Conservation (phyloP, 2,888 invertebrate species). For the Ichneumoninae sp. region DNA sequence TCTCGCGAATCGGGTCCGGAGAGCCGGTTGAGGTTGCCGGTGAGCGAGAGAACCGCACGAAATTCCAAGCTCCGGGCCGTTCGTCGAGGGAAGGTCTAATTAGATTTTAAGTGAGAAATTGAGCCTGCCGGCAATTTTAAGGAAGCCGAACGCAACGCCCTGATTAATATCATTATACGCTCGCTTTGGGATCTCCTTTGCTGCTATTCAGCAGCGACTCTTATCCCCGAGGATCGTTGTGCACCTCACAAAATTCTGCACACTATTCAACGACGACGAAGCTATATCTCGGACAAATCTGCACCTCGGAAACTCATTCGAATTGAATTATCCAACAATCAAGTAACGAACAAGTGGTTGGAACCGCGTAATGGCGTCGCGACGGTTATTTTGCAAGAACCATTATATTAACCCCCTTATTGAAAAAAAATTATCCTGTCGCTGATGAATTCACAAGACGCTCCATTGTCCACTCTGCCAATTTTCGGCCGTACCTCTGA, state of each 20-base stretch:
- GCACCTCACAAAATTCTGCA: background rate
- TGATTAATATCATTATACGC: conserved; percentile 83
- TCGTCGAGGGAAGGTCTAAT: conserved; percentile 80
- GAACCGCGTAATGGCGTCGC: background rate
- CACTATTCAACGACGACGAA: background rate
- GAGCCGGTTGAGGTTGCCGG: conserved; percentile 40
- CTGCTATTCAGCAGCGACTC: conserved; percentile 54
- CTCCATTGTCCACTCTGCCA: conserved; percentile 48
- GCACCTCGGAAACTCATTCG: conserved; percentile 4
- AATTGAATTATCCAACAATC: conserved; percentile 22
- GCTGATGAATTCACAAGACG: conserved; percentile 44
- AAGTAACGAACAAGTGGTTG: background rate
- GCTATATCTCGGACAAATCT: background rate
- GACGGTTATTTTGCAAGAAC: background rate
- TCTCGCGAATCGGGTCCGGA: conserved; percentile 27
- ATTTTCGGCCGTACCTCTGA: conserved; percentile 32
- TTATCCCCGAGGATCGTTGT: conserved; percentile 12
- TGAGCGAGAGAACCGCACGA: conserved; percentile 65
- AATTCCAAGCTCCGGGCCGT: conserved; percentile 64
- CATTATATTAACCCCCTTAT: conserved; percentile 3
- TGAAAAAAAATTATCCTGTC: background rate
- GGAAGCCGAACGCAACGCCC: conserved; percentile 83
- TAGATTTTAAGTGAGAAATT: conserved; percentile 84
- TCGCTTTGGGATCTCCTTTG: conserved; percentile 66
- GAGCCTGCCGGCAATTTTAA: conserved; percentile 84